A percentile compares a stretch with the other conserved stretches of the same genome.
phyloP scores from a whole-genome alignment of 2,797 vertebrate species.

The Tadarida brasiliensis region DNA sequence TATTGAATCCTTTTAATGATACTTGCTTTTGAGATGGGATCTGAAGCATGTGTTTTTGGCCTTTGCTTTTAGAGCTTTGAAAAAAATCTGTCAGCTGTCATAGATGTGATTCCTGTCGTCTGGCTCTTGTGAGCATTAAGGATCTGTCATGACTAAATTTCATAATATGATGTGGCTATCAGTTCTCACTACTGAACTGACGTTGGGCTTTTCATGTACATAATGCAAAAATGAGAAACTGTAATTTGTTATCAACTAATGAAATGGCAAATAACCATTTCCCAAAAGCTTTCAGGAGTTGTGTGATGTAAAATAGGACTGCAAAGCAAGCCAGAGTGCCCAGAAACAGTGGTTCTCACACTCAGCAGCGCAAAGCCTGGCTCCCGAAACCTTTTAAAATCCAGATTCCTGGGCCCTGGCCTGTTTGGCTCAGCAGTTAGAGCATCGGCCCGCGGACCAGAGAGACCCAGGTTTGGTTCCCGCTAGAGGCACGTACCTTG shows the following conservation, averaged over 20 bases:
- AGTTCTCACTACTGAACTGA: conserved; percentile 52
- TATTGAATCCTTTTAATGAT: conserved; percentile 45
- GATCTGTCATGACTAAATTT: conserved; percentile 73
- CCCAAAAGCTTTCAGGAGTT: not conserved
- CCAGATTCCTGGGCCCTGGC: not conserved
- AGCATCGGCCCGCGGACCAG: too few relatives aligned
- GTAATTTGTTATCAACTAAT: conserved; percentile 51
- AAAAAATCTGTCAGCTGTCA: conserved; percentile 59
- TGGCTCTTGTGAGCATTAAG: conserved; percentile 63
- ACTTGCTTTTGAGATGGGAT: conserved; percentile 59
- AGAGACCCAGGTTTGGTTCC: too few relatives aligned
- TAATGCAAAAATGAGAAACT: conserved; percentile 51
- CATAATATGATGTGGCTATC: conserved; percentile 60
- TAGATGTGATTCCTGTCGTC: conserved; percentile 60
- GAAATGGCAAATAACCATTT: conserved; percentile 51
- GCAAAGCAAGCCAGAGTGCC: not conserved
- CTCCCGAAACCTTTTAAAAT: not conserved
- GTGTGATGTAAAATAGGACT: not conserved
- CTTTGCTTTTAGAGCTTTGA: conserved; percentile 61
- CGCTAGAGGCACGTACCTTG: too few relatives aligned
- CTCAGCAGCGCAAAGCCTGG: not conserved
- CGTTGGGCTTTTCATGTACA: conserved; percentile 62
- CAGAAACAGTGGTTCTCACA: not conserved
- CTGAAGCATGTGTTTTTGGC: conserved; percentile 50
- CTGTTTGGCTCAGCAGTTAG: too few relatives aligned